Evolutionary conservation across 2,797 vertebrate species (phyloP).

Genomic region (Sebastolobus altivelis): DNA sequence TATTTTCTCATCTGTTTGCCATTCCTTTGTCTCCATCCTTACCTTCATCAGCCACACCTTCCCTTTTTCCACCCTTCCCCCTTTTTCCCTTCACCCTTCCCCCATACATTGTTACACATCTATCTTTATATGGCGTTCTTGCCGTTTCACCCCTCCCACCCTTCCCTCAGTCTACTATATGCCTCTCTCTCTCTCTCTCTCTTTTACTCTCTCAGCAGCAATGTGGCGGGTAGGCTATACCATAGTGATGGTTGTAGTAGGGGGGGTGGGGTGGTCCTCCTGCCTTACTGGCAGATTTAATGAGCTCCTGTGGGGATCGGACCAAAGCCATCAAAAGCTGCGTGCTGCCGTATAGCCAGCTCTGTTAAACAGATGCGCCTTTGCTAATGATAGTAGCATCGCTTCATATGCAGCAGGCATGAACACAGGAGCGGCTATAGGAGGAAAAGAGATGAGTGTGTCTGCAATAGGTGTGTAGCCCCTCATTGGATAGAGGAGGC

Average conservation of each 20-base stretch:
- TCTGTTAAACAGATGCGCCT: slow-evolving; percentile 72
- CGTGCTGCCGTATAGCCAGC: slow-evolving; percentile 49
- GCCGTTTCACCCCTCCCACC: slow-evolving; percentile 36
- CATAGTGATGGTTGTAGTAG: slow-evolving; percentile 45
- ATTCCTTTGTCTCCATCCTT: slow-evolving; percentile 53
- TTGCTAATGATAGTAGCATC: slow-evolving; percentile 67
- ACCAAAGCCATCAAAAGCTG: slow-evolving; percentile 73
- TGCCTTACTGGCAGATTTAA: slow-evolving; percentile 81
- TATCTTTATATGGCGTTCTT: slow-evolving; percentile 55
- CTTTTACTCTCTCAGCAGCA: slow-evolving; percentile 27
- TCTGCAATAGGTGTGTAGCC: slow-evolving; percentile 31
- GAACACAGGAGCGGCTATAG: slow-evolving; percentile 34
- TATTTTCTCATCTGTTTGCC: slow-evolving; percentile 24
- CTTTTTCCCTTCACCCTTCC: slow-evolving; percentile 26
- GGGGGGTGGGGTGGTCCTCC: slow-evolving; percentile 72
- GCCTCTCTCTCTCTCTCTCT: slow-evolving; percentile 19
- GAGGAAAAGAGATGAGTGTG: slow-evolving; percentile 14
- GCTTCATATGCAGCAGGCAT: slow-evolving; percentile 35
- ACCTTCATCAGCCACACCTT: slow-evolving; percentile 55
- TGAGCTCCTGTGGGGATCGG: slow-evolving; percentile 84
- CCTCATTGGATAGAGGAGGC: slow-evolving; percentile 16
- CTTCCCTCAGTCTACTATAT: slow-evolving; percentile 33
- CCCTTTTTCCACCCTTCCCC: slow-evolving; percentile 10
- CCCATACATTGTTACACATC: slow-evolving; percentile 55
- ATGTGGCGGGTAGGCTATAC: slow-evolving; percentile 43